Evolutionary conservation across 2,797 vertebrate genomes (phyloP).

Genomic region (Bovichtus diacanthus): DNA sequence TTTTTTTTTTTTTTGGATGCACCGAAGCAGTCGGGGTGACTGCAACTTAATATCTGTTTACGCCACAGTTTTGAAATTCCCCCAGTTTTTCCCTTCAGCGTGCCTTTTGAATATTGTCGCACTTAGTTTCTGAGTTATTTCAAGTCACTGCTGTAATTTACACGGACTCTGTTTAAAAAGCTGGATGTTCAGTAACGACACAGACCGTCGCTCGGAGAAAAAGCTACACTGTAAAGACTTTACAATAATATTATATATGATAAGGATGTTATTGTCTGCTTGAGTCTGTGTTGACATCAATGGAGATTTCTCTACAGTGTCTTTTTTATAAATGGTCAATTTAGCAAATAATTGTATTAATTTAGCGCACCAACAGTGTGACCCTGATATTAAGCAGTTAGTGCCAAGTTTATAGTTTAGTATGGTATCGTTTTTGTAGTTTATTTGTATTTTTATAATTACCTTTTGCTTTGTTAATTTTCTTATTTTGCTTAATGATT

Average conservation of each 20-base stretch:
- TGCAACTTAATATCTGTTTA: constrained; percentile 40
- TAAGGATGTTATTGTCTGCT: neutral
- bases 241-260: neutral
- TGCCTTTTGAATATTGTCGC: constrained; percentile 2
- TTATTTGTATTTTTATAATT: neutral
- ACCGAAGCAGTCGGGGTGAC: constrained; percentile 23
- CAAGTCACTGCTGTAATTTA: neutral
- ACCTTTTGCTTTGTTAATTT: neutral
- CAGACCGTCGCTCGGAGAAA: neutral
- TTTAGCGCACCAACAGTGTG: neutral
- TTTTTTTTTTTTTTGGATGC: constrained; percentile 17
- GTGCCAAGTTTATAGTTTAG: neutral
- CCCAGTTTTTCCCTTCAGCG: constrained; percentile 7
- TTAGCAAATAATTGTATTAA: neutral
- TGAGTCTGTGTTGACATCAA: neutral
- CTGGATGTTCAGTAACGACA: neutral
- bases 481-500: neutral
- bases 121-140: neutral
- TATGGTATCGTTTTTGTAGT: too few species aligned
- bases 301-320: neutral
- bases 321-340: neutral
- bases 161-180: neutral
- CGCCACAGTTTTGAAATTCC: constrained; percentile 2
- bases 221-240: neutral
- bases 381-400: neutral